These are phyloP conservation scores for Cyphomyrus discorhynchus DNA, from an alignment of 2,113 vertebrate species.

Conservation along the genomic window DNA sequence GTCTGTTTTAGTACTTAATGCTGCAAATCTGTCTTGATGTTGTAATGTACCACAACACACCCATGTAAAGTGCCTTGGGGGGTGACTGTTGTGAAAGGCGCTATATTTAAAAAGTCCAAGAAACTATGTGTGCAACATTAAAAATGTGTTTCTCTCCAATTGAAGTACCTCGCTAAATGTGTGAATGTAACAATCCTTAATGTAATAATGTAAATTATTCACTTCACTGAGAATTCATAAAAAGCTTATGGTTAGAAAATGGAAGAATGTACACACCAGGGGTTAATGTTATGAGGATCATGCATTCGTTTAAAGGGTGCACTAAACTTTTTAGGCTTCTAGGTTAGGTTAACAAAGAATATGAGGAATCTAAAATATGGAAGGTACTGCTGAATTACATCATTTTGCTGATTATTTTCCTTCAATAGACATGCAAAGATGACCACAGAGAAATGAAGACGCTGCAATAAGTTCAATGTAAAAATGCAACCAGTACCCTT, in stretches of 20 bases:
- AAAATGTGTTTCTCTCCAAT: background rate
- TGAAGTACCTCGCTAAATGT: background rate
- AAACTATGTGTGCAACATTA: background rate
- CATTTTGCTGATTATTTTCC: background rate
- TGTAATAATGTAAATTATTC: background rate
- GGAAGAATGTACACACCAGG: background rate
- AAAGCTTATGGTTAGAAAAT: background rate
- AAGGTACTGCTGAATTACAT: background rate
- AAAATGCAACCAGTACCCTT: constrained; percentile 43
- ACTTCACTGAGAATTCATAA: background rate
- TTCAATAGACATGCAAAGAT: background rate
- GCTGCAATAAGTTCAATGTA: background rate
- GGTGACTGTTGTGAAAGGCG: background rate
- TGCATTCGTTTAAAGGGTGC: background rate
- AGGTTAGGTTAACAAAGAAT: background rate
- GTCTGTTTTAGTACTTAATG: background rate
- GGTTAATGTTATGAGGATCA: background rate
- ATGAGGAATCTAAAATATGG: background rate
- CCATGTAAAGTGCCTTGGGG: background rate
- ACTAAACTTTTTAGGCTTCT: background rate
- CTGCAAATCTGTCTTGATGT: background rate
- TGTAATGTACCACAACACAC: background rate
- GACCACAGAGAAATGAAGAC: background rate
- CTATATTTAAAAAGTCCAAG: background rate
- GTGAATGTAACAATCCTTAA: background rate